These are phyloP conservation scores for Bombus impatiens DNA, from an alignment of 1,140 invertebrate species.

Conservation along the genomic window DNA sequence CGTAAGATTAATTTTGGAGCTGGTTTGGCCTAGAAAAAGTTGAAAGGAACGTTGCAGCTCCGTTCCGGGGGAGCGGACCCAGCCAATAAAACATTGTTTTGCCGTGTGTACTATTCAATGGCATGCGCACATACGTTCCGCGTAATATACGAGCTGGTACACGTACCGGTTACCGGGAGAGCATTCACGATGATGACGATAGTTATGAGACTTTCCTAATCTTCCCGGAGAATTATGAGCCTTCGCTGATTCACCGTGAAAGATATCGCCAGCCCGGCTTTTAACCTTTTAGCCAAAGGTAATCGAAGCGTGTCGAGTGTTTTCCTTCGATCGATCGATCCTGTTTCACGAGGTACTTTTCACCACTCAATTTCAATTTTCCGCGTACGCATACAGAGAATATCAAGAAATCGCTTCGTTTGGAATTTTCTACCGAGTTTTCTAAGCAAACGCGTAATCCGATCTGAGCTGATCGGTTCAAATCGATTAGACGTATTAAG, in stretches of 20 bases:
- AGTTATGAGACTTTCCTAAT: slow-evolving; percentile 55
- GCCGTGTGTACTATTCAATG: slow-evolving; percentile 36
- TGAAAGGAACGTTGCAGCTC: background rate
- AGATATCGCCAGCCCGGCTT: background rate
- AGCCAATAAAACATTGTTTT: slow-evolving; percentile 50
- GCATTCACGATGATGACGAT: slow-evolving; percentile 40
- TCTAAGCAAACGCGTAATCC: background rate
- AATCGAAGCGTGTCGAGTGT: slow-evolving; percentile 18
- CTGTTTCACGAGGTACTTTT: background rate
- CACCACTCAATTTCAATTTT: background rate
- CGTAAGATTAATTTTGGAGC: background rate
- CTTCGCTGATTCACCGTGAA: slow-evolving; percentile 26
- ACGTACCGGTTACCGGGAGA: slow-evolving; percentile 4
- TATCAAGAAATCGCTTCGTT: background rate
- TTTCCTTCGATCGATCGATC: slow-evolving; percentile 14
- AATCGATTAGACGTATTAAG: background rate
- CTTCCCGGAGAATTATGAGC: slow-evolving; percentile 42
- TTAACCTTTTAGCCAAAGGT: slow-evolving; percentile 36
- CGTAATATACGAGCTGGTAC: slow-evolving; percentile 25
- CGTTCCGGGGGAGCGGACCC: background rate
- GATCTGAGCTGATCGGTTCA: background rate
- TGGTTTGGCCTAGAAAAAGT: background rate
- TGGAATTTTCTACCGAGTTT: background rate
- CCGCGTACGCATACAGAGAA: no score
- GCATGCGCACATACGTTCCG: slow-evolving; percentile 21